These are phyloP conservation scores for Zootermopsis nevadensis DNA, from an alignment of 2,888 invertebrate species.

Conservation along the genomic window DNA sequence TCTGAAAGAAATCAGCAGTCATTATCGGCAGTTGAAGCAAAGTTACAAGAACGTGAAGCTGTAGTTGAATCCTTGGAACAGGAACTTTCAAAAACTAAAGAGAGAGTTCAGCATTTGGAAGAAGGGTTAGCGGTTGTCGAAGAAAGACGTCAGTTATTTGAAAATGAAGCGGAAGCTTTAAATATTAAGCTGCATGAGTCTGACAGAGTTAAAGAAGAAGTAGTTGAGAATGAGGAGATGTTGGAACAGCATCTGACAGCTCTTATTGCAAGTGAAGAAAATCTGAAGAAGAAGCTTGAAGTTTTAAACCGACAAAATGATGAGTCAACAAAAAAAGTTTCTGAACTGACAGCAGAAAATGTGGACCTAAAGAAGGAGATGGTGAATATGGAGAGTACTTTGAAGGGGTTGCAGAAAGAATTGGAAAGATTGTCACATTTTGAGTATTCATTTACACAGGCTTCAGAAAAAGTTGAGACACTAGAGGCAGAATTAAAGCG, in stretches of 20 bases:
- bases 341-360: conserved; percentile 36
- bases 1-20: conserved; percentile 60
- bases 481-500: conserved; percentile 57
- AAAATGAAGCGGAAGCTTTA: conserved; percentile 72
- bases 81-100: conserved; percentile 73
- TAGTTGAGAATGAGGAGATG: conserved; percentile 70
- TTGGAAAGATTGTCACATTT: conserved; percentile 44
- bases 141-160: conserved; percentile 70
- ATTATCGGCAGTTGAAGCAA: conserved; percentile 70
- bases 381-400: not conserved
- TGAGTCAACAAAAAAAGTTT: conserved; percentile 60
- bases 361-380: not conserved
- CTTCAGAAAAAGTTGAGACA: conserved; percentile 59
- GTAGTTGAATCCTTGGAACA: conserved; percentile 79
- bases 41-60: conserved; percentile 79
- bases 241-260: conserved; percentile 66
- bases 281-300: conserved; percentile 70
- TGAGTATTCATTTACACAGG: conserved; percentile 37
- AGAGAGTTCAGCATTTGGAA: conserved; percentile 73
- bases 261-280: conserved; percentile 72
- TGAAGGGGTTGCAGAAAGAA: conserved; percentile 41
- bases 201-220: conserved; percentile 70
- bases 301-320: conserved; percentile 71
- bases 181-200: conserved; percentile 71
- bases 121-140: conserved; percentile 73